These are phyloP conservation scores for Leucophora obtusa DNA, from an alignment of 2,888 invertebrate genomes.

Conservation along the genomic window DNA sequence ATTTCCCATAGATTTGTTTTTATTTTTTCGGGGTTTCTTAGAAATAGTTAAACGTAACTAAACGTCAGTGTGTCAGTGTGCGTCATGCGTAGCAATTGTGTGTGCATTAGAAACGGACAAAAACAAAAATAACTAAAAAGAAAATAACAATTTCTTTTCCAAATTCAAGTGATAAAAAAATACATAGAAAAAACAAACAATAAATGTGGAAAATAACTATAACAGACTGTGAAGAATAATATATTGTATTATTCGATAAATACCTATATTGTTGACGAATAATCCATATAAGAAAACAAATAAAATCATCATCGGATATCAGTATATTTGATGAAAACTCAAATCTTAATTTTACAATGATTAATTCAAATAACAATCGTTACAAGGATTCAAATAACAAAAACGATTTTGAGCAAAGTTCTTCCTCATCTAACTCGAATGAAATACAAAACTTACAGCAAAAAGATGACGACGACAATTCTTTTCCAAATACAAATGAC, in stretches of 20 bases:
- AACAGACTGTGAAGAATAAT: not conserved
- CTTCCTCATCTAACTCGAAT: not conserved
- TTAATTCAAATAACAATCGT: conserved; percentile 23
- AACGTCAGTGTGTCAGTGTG: conserved; percentile 74
- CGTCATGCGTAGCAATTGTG: conserved; percentile 73
- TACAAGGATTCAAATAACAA: conserved; percentile 17
- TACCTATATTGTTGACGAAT: too few species aligned
- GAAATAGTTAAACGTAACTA: conserved; percentile 74
- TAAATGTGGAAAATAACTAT: conserved; percentile 6
- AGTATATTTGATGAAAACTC: too few species aligned
- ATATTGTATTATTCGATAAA: too few species aligned
- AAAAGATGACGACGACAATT: not conserved
- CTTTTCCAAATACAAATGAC: not conserved
- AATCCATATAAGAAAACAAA: too few species aligned
- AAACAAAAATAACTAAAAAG: conserved; percentile 19
- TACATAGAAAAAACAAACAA: not conserved
- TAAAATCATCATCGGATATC: not conserved
- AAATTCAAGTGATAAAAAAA: not conserved
- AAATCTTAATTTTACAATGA: conserved; percentile 14
- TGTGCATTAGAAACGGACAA: conserved; percentile 58
- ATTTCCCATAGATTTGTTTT: conserved; percentile 59
- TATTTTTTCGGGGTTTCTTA: conserved; percentile 71
- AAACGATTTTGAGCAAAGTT: conserved; percentile 10
- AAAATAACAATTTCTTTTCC: not conserved
- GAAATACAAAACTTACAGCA: not conserved